Evolutionary conservation across 2,113 vertebrate genomes (phyloP), one percentile per base, ranked within the genome.

Genomic region (Sceloporus tristichus): DNA sequence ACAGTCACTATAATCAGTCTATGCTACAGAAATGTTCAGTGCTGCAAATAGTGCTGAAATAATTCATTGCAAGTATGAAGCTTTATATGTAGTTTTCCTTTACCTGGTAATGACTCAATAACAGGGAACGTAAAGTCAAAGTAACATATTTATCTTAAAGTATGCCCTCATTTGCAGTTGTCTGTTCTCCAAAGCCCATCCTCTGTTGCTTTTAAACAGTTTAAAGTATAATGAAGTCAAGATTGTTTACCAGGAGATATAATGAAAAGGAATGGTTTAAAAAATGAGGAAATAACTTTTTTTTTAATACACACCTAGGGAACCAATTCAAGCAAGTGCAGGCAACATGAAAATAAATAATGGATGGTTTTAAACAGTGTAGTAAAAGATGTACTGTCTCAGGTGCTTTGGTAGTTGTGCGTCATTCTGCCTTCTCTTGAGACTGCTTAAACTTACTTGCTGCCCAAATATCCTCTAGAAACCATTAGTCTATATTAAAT

Each of bases 401-500:
- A 89, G 95, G 93, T 91, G 91, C 83, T 90, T 92, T 88, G 53
- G 85, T 53, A 78, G 68, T 62, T 71, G 23, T 87, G 83, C 14
- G 21, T 93, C 92, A 93, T 90, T 89, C 88, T 90, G 34, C 84
- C 85, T 91, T 96, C 95, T 94, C 94, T 68, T 84, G 93, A 94
- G 96, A 88, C 92, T 1, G 27, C 90, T 95, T 94, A 94, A 96
- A 93, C 86, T 90, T 92, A 80, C 91, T 94, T 95, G 93, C 95
- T 94, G 85, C 85, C 85, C 88, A 68, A 2, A 96, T 96, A 92
- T 95, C 93, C 93, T 95, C 92, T 90, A 94, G 95, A 96, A 96
- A 93, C 94, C 82, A 95, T 95, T 94, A 94, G 88, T 88, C 90
- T 96, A 87, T 92, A 94, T 91, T 94, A 96, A 96, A 95, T 79